Evolutionary conservation across 2,113 vertebrate genomes (phyloP).

Genomic region (Psammodynastes pulverulentus): DNA sequence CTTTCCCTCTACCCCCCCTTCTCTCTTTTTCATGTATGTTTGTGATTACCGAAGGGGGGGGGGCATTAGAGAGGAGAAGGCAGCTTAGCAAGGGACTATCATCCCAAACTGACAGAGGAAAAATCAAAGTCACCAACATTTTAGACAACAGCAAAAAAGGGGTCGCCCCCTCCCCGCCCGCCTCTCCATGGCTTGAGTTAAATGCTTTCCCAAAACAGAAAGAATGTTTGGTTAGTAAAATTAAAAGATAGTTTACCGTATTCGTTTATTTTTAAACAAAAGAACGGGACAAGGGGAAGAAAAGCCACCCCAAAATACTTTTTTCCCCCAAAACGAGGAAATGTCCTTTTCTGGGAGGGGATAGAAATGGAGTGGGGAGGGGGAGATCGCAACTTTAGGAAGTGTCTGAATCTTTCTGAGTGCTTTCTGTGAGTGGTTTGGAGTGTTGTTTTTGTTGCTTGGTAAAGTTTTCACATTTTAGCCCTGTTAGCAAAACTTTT

Average conservation of each 20-base stretch:
- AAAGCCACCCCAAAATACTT: not conserved
- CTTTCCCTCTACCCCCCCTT: conserved; percentile 42
- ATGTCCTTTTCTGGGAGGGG: not conserved
- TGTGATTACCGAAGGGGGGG: conserved; percentile 59
- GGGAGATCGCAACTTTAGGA: not conserved
- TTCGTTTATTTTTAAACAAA: conserved; percentile 22
- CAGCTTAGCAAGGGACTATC: conserved; percentile 59
- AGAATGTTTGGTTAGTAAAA: conserved; percentile 14
- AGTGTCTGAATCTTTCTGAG: not conserved
- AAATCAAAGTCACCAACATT: conserved; percentile 49
- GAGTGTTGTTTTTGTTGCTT: not conserved
- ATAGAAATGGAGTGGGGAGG: not conserved
- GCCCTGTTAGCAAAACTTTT: not conserved
- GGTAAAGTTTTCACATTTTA: conserved; percentile 20
- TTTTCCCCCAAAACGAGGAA: conserved; percentile 7
- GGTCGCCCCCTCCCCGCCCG: not conserved
- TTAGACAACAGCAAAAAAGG: conserved; percentile 18
- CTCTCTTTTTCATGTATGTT: conserved; percentile 66
- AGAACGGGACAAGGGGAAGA: not conserved
- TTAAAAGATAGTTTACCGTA: not conserved
- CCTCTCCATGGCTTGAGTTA: not conserved
- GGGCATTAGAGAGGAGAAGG: not conserved
- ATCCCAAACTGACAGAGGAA: conserved; percentile 55
- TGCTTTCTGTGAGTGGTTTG: not conserved
- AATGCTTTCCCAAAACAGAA: not conserved